Percentiles rank a stretch among this genome's conserved stretches.
These are phyloP conservation scores for Ceriagrion tenellum DNA, from an alignment of 2,888 invertebrate genomes.

Conservation along the genomic window DNA sequence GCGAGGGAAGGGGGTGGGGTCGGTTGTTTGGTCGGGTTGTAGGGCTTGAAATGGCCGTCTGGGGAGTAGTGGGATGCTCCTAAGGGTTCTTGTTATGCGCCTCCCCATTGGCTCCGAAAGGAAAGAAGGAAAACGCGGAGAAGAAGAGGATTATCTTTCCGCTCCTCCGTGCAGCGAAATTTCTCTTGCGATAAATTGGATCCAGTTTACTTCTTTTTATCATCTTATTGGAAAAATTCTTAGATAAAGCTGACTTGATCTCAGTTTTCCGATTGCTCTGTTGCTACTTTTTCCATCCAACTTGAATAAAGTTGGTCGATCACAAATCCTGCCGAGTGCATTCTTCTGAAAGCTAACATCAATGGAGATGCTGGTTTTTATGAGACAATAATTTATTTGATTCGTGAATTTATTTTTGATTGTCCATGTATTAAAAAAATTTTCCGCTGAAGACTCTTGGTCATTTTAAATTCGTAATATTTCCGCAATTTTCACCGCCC, in stretches of 20 bases:
- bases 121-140: neutral
- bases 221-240: neutral
- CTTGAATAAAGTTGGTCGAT: too few relatives aligned
- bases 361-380: too few relatives aligned
- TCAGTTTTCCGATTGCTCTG: too few relatives aligned
- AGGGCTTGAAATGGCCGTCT: conserved; percentile 60
- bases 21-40: neutral
- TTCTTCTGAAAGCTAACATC: too few relatives aligned
- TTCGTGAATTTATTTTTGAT: too few relatives aligned
- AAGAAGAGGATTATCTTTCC: neutral
- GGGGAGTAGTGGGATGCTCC: conserved; percentile 47
- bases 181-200: conserved; percentile 46
- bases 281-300: too few relatives aligned
- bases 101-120: conserved; percentile 48
- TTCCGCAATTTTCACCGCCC: too few relatives aligned
- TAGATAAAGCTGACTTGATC: neutral
- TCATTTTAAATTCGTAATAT: too few relatives aligned
- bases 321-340: too few relatives aligned
- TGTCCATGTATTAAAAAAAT: too few relatives aligned
- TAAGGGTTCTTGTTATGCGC: conserved; percentile 52
- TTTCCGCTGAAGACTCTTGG: too few relatives aligned
- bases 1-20: neutral
- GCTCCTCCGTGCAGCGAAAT: conserved; percentile 4
- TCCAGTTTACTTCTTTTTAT: neutral
- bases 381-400: too few relatives aligned